These are phyloP conservation scores for Galemys pyrenaicus DNA, from an alignment of 2,113 vertebrate genomes.

Conservation along the genomic window DNA sequence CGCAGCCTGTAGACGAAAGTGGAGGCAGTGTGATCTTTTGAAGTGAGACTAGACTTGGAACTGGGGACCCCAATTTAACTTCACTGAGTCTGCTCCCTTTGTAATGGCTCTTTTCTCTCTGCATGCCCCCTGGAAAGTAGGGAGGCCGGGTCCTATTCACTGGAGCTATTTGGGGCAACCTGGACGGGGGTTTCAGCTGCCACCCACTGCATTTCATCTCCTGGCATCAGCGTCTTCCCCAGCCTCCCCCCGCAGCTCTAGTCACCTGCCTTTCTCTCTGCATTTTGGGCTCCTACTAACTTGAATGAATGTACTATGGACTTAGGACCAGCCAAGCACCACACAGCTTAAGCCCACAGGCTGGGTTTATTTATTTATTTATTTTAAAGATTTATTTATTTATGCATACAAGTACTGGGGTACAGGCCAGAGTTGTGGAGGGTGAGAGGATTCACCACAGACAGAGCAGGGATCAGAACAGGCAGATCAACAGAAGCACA, in stretches of 20 bases:
- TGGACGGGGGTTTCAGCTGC: neutral
- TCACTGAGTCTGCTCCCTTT: neutral
- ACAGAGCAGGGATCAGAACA: too few relatives aligned
- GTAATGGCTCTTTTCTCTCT: neutral
- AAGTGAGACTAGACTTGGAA: constrained; percentile 19
- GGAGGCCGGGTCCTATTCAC: neutral
- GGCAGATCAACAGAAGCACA: too few relatives aligned
- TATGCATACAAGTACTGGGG: too few relatives aligned
- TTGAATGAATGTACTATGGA: neutral
- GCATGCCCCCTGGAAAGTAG: neutral
- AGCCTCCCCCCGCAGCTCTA: neutral
- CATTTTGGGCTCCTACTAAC: neutral
- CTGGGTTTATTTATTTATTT: neutral
- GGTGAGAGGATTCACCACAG: too few relatives aligned
- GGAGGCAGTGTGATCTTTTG: neutral
- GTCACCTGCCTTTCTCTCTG: neutral
- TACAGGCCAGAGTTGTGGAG: too few relatives aligned
- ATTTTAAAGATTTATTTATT: too few relatives aligned
- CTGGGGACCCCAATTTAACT: neutral
- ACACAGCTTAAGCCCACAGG: neutral
- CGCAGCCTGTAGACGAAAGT: neutral
- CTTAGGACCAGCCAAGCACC: neutral
- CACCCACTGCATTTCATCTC: neutral
- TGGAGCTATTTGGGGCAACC: neutral
- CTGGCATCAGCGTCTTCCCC: neutral